Evolutionary conservation across 2,797 vertebrate genomes (phyloP).

Genomic region (Tokudaia tokunoshimensis): DNA sequence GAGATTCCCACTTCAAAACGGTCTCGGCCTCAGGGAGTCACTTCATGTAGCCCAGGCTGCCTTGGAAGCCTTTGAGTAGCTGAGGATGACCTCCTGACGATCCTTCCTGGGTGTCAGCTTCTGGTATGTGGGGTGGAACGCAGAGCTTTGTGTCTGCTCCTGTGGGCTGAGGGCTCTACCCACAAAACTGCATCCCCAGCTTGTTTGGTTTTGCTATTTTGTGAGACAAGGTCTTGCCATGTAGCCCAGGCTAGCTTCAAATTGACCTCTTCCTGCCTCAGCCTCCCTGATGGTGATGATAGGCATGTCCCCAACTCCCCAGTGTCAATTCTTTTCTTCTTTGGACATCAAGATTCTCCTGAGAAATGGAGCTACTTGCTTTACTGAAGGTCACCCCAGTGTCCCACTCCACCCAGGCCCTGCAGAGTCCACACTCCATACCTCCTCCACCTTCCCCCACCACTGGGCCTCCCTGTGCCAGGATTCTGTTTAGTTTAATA

Average conservation of each 20-base stretch:
- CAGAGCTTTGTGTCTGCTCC: too few species aligned
- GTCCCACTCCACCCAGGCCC: background rate
- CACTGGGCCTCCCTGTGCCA: slow-evolving; percentile 65
- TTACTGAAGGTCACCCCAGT: background rate
- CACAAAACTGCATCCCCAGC: background rate
- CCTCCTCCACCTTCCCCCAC: background rate
- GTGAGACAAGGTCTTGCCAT: background rate
- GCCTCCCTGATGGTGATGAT: background rate
- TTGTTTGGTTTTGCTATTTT: background rate
- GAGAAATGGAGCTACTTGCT: background rate
- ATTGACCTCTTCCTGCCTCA: background rate
- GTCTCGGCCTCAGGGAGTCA: background rate
- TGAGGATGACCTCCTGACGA: background rate
- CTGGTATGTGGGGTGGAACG: background rate
- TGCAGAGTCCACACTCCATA: background rate
- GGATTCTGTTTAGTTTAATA: slow-evolving; percentile 88
- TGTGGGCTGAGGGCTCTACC: fast-evolving
- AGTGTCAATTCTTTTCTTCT: background rate
- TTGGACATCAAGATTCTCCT: background rate
- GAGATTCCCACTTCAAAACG: background rate
- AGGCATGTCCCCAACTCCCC: too few species aligned
- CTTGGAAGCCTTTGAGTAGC: background rate
- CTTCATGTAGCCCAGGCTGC: background rate
- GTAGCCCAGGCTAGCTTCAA: background rate
- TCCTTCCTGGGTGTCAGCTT: background rate